Base-by-base conservation (phyloP, 2,113 vertebrate genomes). In the Hippoglossus stenolepis region DNA sequence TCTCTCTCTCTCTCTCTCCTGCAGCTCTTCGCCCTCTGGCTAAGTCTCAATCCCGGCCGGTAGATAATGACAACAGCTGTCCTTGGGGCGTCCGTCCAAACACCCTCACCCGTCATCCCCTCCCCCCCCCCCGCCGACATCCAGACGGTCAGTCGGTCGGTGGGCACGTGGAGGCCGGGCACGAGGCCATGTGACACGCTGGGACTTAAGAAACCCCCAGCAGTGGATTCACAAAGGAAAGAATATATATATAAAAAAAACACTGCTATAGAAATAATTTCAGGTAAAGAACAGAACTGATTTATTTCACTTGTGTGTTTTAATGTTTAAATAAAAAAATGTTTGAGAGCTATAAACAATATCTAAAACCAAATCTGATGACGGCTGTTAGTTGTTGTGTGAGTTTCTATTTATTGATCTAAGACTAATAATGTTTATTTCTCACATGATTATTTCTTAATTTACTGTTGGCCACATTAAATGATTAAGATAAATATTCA, bases 41-140 rank as follows among this genome's bases (percentile, higher is more conserved):
- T 77, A 14, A 77, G 73, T 73, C 82, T 82, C 53, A 66, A 58
- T 84, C 77, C 43, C 65, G 40, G 66, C 57, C 77, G 45, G 63
- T 66, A 71, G 74, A 88, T 89, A 82, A 91, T 85, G 80, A 86
- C 85, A 85, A 81, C 91, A 90, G 85, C 91, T 93, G 91, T 89
- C 89, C 78, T 80, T 40, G 49, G 70, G 80, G 81, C 84, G 65
- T 80, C 70, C 3, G 8, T 71, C 83, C 86, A 85, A 79, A 63
- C 38, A n/a, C n/a, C n/a, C n/a, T n/a, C 23, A 6, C n/a, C 18
- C 2, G n/a, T n/a, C n/a, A n/a, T n/a, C 13, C 15, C 14, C 65
- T 59, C 60, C 12, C 21, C 53, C 23, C 12, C 49, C 62, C 31
- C 18, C 26, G 4, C 4, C 45, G 24, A 21, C 72, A 73, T 73